These are phyloP conservation scores for Volucella inflata DNA, from an alignment of 2,888 invertebrate genomes.

Conservation along the genomic window DNA sequence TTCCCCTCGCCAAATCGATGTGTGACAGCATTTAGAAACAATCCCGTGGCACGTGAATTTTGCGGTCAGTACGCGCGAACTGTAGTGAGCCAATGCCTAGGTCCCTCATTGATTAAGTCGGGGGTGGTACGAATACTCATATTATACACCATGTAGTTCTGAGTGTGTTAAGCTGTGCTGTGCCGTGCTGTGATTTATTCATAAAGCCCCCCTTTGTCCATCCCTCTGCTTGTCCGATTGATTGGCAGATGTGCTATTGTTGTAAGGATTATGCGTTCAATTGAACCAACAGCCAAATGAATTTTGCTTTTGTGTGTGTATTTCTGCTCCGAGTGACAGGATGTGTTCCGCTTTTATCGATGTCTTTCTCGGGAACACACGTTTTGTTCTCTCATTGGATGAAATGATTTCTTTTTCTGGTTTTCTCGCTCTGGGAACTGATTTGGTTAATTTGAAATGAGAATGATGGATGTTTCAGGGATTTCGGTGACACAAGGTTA, in stretches of 20 bases:
- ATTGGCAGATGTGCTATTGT: constrained; percentile 44
- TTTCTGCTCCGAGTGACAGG: not conserved
- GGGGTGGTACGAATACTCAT: too few relatives aligned
- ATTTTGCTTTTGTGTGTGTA: constrained; percentile 5
- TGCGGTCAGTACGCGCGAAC: not conserved
- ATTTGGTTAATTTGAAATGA: not conserved
- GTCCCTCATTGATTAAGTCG: too few relatives aligned
- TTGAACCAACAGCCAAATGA: constrained; percentile 1
- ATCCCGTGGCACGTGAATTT: constrained; percentile 35
- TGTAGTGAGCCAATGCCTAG: too few relatives aligned
- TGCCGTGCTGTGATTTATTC: constrained; percentile 57
- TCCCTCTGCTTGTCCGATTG: not conserved
- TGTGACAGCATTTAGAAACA: constrained; percentile 35
- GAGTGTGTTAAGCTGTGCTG: constrained; percentile 23
- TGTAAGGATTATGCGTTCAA: constrained; percentile 52
- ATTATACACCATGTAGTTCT: too few relatives aligned
- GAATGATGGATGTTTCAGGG: not conserved
- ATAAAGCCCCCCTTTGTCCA: not conserved
- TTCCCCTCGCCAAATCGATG: constrained; percentile 1
- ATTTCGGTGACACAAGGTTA: too few relatives aligned
- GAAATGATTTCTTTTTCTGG: constrained; percentile 33
- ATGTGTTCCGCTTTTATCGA: constrained; percentile 10
- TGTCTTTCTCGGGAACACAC: constrained; percentile 41
- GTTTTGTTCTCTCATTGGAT: constrained; percentile 40
- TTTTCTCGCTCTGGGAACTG: not conserved